phyloP scores from a whole-genome alignment of 2,888 invertebrate genomes.

The Andricus curvator region DNA sequence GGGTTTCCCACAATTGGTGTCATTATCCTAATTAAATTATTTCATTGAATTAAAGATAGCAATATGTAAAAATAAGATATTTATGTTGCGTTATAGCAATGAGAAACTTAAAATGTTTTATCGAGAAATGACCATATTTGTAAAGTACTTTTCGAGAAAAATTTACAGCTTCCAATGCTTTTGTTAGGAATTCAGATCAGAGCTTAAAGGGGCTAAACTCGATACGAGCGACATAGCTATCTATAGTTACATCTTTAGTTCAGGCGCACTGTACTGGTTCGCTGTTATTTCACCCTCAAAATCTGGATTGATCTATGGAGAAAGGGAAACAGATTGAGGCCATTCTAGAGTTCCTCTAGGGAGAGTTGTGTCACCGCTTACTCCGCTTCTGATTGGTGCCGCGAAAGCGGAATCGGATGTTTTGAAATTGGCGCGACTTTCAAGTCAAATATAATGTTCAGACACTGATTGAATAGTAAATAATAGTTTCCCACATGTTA shows the following conservation, averaged over 20 bases:
- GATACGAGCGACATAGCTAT: too few species aligned
- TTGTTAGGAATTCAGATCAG: background rate
- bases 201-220: too few species aligned
- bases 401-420: too few species aligned
- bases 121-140: background rate
- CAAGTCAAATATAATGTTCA: too few species aligned
- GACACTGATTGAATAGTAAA: too few species aligned
- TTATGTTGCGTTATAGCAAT: background rate
- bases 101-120: background rate
- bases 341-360: too few species aligned
- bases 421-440: too few species aligned
- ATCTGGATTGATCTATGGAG: slow-evolving; percentile 1
- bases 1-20: background rate
- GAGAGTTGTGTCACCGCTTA: too few species aligned
- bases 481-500: too few species aligned
- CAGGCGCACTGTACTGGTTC: background rate
- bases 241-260: slow-evolving; percentile 2
- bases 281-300: slow-evolving; percentile 32
- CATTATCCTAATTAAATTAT: background rate
- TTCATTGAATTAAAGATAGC: background rate
- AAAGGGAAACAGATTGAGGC: slow-evolving; percentile 27
- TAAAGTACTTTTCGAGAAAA: background rate
- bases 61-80: background rate
- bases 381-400: too few species aligned
- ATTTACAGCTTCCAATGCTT: background rate